Evolutionary conservation across 2,113 vertebrate species (phyloP).

Genomic region (Crotalus viridis): DNA sequence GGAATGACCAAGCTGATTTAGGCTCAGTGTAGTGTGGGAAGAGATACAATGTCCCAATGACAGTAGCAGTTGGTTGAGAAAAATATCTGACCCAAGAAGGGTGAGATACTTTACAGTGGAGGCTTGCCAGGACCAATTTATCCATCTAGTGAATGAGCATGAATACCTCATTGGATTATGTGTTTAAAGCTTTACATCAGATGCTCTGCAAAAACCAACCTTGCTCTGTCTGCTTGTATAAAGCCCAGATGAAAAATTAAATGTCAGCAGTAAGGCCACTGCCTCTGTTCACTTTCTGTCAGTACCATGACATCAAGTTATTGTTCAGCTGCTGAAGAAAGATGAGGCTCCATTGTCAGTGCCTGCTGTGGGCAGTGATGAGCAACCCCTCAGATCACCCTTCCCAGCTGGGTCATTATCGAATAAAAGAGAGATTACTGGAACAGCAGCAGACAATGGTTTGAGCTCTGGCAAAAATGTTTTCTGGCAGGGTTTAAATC

Average conservation of each 20-base stretch:
- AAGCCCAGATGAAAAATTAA: slow-evolving; percentile 8
- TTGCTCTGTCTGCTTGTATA: background rate
- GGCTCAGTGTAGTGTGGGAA: background rate
- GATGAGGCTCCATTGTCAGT: background rate
- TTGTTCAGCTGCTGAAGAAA: background rate
- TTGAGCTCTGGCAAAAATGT: background rate
- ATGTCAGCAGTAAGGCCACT: background rate
- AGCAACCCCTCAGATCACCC: slow-evolving; percentile 4
- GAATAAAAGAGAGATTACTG: slow-evolving; percentile 28
- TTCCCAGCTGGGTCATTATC: slow-evolving; percentile 19
- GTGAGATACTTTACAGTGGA: background rate
- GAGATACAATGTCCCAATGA: background rate
- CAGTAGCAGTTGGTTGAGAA: background rate
- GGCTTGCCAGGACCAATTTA: background rate
- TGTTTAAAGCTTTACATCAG: background rate
- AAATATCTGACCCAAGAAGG: background rate
- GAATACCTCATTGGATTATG: background rate
- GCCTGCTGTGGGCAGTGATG: background rate
- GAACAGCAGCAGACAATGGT: slow-evolving; percentile 11
- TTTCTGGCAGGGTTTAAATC: slow-evolving; percentile 13
- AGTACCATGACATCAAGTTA: background rate
- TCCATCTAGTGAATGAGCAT: background rate
- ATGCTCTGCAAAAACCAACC: background rate
- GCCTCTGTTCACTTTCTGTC: background rate
- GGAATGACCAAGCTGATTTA: background rate